phyloP scores from a whole-genome alignment of 2,888 invertebrate genomes.

The Alentia gelatinosa region DNA sequence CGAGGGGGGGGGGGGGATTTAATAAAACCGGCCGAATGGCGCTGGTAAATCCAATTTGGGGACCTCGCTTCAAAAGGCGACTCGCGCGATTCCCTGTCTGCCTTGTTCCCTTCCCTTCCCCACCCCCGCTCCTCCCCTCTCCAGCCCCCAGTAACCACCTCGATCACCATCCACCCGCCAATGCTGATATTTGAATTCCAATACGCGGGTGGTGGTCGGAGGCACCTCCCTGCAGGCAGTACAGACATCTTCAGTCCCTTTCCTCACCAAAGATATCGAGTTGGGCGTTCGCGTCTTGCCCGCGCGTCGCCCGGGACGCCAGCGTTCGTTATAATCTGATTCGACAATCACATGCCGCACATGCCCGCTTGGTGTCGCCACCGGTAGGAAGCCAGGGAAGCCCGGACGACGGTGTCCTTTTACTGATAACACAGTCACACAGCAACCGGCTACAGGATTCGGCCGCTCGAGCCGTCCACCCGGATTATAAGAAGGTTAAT shows the following conservation, averaged over 20 bases:
- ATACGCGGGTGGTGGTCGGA: background rate
- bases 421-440: background rate
- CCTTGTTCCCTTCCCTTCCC: slow-evolving; percentile 9
- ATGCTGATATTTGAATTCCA: slow-evolving; percentile 53
- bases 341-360: background rate
- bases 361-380: background rate
- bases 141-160: background rate
- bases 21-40: slow-evolving; percentile 32
- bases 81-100: slow-evolving; percentile 16
- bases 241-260: background rate
- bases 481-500: no score
- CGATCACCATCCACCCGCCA: slow-evolving; percentile 29
- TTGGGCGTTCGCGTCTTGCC: background rate
- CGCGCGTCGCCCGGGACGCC: background rate
- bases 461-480: no score
- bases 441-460: background rate
- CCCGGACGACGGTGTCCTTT: background rate
- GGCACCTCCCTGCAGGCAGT: background rate
- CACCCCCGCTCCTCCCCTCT: no score
- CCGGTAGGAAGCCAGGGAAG: background rate
- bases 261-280: slow-evolving; percentile 8
- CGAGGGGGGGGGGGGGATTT: slow-evolving; percentile 3
- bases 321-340: slow-evolving; percentile 1
- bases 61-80: slow-evolving; percentile 38
- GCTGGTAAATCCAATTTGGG: slow-evolving; percentile 37